A percentile compares a stretch with the other conserved stretches of the same genome.
Conservation (phyloP, 2,888 invertebrate genomes). For the Oscheius sp. region DNA sequence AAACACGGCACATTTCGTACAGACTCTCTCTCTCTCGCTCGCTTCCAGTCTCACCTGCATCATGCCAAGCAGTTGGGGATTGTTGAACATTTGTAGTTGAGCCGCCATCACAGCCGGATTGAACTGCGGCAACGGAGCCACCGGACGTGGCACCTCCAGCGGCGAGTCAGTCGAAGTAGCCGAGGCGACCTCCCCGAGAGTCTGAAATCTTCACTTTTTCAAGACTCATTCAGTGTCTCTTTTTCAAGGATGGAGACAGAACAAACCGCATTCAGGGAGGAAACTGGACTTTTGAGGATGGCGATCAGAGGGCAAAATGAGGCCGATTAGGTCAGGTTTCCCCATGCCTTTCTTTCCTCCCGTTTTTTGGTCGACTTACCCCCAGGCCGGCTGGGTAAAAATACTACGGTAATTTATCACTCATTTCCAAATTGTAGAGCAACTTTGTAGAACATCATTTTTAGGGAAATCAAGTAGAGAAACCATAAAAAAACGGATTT, state of each 20-base stretch:
- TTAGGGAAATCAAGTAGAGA: no score
- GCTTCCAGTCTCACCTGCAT: constrained; percentile 49
- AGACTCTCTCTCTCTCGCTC: neutral
- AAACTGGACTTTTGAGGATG: constrained; percentile 24
- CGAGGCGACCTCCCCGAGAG: constrained; percentile 25
- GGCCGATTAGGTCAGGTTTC: neutral
- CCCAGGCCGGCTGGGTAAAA: no score
- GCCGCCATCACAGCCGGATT: constrained; percentile 59
- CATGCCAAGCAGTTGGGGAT: constrained; percentile 49
- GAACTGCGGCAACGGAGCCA: constrained; percentile 33
- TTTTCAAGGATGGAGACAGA: no score
- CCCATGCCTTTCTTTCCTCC: no score
- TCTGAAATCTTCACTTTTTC: constrained; percentile 10
- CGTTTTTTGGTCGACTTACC: no score
- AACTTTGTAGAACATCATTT: no score
- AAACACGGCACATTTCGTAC: constrained; percentile 11
- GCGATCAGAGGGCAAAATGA: constrained; percentile 29
- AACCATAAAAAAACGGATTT: no score
- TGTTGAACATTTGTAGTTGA: constrained; percentile 54
- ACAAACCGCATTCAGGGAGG: neutral
- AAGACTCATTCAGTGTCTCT: no score
- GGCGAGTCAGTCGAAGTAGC: constrained; percentile 1
- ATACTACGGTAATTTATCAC: no score
- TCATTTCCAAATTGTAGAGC: no score
- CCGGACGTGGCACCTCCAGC: constrained; percentile 21